phyloP scores from a whole-genome alignment of 1,140 invertebrate genomes.

The Ceratina japonica region DNA sequence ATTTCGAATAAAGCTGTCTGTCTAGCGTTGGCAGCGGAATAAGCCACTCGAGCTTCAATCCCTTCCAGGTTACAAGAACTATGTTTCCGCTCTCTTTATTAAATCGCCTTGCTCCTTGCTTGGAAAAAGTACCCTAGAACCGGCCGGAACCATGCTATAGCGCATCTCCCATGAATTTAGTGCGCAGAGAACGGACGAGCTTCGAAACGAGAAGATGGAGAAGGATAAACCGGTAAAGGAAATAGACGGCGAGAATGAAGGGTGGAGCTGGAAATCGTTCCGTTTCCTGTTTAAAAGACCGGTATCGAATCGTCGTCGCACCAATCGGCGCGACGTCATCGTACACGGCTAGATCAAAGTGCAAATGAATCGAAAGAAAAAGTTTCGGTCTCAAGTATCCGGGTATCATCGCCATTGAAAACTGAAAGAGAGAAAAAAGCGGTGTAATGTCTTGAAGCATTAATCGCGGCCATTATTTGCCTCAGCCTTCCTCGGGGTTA shows the following conservation, averaged over 20 bases:
- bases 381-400: slow-evolving; percentile 32
- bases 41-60: slow-evolving; percentile 45
- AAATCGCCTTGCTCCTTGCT: slow-evolving; percentile 23
- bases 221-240: background rate
- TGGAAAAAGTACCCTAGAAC: slow-evolving; percentile 10
- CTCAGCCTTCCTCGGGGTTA: background rate
- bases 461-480: slow-evolving; percentile 37
- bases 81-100: slow-evolving; percentile 43
- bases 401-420: slow-evolving; percentile 56
- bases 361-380: slow-evolving; percentile 65
- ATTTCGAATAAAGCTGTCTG: slow-evolving; percentile 36
- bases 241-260: background rate
- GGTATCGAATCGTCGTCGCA: slow-evolving; percentile 25
- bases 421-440: background rate
- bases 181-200: too few species aligned
- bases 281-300: slow-evolving; percentile 18
- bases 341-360: slow-evolving; percentile 48
- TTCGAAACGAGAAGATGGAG: background rate
- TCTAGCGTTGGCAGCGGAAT: slow-evolving; percentile 14
- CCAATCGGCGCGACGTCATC: slow-evolving; percentile 3
- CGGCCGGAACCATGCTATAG: slow-evolving; percentile 19
- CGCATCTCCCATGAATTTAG: slow-evolving; percentile 33
- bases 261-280: slow-evolving; percentile 8
- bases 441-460: slow-evolving; percentile 52
- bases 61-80: slow-evolving; percentile 42